phyloP scores from a whole-genome alignment of 1,140 invertebrate species.

The Cydia fagiglandana region DNA sequence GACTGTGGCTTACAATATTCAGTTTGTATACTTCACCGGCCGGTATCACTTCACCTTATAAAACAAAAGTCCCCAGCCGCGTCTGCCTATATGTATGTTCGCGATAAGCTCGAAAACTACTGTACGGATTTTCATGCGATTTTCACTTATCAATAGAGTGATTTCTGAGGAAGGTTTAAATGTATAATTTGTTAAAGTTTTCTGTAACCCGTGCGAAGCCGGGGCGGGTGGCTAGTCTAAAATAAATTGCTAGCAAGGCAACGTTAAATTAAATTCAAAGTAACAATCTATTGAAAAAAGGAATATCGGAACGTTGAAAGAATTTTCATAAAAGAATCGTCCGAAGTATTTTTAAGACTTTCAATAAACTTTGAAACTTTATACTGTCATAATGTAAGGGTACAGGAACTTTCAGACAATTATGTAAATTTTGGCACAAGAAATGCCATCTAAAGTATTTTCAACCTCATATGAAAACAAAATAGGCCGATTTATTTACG shows the following conservation, averaged over 20 bases:
- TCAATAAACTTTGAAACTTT: constrained; percentile 29
- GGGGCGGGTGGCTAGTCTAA: no score
- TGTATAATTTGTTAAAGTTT: no score
- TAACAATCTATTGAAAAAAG: constrained; percentile 21
- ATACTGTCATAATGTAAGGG: constrained; percentile 26
- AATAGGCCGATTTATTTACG: not conserved
- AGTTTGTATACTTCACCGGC: not conserved
- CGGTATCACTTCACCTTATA: not conserved
- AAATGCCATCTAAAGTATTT: not conserved
- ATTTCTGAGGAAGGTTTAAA: no score
- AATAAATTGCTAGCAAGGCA: constrained; percentile 6
- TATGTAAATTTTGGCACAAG: constrained; percentile 12
- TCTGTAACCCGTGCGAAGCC: no score
- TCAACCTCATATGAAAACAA: not conserved
- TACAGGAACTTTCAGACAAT: constrained; percentile 23
- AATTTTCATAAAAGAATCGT: constrained; percentile 29
- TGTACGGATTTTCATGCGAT: no score
- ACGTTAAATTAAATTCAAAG: constrained; percentile 16
- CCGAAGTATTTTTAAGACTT: constrained; percentile 27
- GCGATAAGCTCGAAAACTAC: no score
- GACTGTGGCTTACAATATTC: no score
- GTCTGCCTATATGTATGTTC: no score
- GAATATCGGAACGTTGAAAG: constrained; percentile 16
- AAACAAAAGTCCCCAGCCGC: no score
- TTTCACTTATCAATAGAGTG: no score